These are phyloP conservation scores for Sciurus niger DNA, from an alignment of 2,113 vertebrate genomes.

Conservation along the genomic window DNA sequence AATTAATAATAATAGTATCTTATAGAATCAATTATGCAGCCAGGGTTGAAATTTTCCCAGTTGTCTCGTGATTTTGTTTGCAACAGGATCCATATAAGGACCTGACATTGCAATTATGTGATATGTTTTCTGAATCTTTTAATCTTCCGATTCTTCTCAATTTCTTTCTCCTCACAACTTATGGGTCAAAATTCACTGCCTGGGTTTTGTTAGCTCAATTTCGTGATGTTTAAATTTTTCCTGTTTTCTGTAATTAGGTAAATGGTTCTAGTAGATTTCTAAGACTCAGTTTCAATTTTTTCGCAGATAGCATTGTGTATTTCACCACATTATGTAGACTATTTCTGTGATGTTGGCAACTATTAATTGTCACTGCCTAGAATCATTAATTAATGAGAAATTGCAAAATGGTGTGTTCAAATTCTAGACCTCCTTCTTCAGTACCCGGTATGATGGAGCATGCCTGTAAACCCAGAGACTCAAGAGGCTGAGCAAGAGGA, in stretches of 20 bases:
- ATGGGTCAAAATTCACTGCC: background rate
- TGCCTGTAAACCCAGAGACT: background rate
- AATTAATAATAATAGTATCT: slow-evolving; percentile 63
- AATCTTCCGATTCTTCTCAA: background rate
- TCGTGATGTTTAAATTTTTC: slow-evolving; percentile 18
- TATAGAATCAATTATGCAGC: slow-evolving; percentile 57
- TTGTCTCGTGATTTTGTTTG: slow-evolving; percentile 55
- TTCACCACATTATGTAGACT: slow-evolving; percentile 39
- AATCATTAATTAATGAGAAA: slow-evolving; percentile 25
- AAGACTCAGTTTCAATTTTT: slow-evolving; percentile 1
- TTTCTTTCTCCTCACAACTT: slow-evolving; percentile 37
- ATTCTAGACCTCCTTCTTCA: background rate
- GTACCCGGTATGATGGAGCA: background rate
- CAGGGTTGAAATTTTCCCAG: slow-evolving; percentile 45
- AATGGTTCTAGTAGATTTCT: slow-evolving; percentile 46
- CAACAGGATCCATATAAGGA: slow-evolving; percentile 17
- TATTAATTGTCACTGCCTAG: background rate
- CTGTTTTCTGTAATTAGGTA: slow-evolving; percentile 38
- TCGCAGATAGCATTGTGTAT: background rate
- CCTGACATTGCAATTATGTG: background rate
- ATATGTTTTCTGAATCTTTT: slow-evolving; percentile 39
- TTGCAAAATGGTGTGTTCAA: slow-evolving; percentile 24
- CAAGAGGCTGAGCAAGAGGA: background rate
- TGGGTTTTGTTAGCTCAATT: slow-evolving; percentile 30
- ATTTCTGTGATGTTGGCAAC: slow-evolving; percentile 36